A percentile compares a stretch with the other conserved stretches of the same genome.
These are phyloP conservation scores for Lomographa bimaculata DNA, from an alignment of 2,888 invertebrate genomes.

Conservation along the genomic window DNA sequence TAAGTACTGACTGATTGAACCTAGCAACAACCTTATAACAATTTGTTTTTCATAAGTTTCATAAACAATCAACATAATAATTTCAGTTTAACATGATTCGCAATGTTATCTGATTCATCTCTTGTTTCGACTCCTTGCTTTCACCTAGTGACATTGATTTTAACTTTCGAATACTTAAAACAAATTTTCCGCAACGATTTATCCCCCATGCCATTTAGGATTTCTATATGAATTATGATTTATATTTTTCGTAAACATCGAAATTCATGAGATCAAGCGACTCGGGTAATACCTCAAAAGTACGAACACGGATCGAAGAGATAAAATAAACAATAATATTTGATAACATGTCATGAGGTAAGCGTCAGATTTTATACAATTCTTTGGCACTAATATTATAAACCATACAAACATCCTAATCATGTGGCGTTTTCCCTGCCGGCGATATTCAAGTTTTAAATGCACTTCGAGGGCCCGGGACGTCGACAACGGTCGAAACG, in stretches of 20 bases:
- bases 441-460: constrained; percentile 61
- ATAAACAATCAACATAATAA: background rate
- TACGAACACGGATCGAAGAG: background rate
- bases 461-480: constrained; percentile 57
- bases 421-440: constrained; percentile 63
- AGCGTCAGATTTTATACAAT: constrained; percentile 29
- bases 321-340: constrained; percentile 11
- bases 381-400: constrained; percentile 60
- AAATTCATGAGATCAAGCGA: constrained; percentile 15
- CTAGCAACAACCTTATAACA: background rate
- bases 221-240: too few relatives aligned
- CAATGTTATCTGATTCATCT: background rate
- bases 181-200: too few relatives aligned
- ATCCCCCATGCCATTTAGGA: too few relatives aligned
- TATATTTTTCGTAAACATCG: background rate
- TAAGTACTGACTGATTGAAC: constrained; percentile 15
- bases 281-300: constrained; percentile 11
- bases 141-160: too few relatives aligned
- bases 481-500: constrained; percentile 59
- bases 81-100: background rate
- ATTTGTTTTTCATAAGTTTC: too few relatives aligned
- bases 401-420: constrained; percentile 38
- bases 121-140: background rate
- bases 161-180: too few relatives aligned
- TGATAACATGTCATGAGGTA: constrained; percentile 10